Base-by-base conservation (phyloP, 2,113 vertebrate genomes). In the Vombatus ursinus region DNA sequence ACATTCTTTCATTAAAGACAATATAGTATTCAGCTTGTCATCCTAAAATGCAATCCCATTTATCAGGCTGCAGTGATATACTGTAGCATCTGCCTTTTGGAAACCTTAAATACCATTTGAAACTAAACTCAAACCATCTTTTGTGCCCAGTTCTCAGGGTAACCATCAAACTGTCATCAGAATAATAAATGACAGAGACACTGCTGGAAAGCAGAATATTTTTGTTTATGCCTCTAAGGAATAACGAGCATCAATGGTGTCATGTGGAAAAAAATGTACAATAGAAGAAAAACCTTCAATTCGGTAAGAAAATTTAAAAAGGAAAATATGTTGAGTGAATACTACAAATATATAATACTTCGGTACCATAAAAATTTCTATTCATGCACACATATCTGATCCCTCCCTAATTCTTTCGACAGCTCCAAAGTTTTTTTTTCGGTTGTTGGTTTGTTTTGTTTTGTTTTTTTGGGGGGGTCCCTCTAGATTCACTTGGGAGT, bases 121-220 rank as follows among this genome's bases (percentile, higher is more conserved):
- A 98, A 61, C 96, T 98, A 97, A 96, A 98, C 94, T 98, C 97
- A 98, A 97, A 97, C 90, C 92, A 97, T 96, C 96, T 98, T 98
- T 98, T 98, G 96, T 98, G 96, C 91, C 94, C 95, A 96, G 92
- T 97, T 98, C 97, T 98, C 97, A 97, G 97, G 96, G 96, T 98
- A 99, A 97, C 97, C 94, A 98, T 98, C 97, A 98, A 98, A 97
- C 94, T 98, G 97, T 97, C 97, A 98, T 97, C 95, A 97, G 97
- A 98, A 98, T 98, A 98, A 98, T 98, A 97, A 98, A 98, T 96
- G 97, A 97, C 92, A 94, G 53, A 48, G 47, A 98, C 92, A 97
- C 92, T 94, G 95, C 97, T 93, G 92, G 96, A 98, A 97, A 98
- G 49, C 93, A 97, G 94, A 97, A 44, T 96, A 68, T 98, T 98